A percentile compares a stretch with the other conserved stretches of the same genome.
Evolutionary conservation across 2,113 vertebrate species (phyloP).

Genomic region (Ifrita kowaldi): DNA sequence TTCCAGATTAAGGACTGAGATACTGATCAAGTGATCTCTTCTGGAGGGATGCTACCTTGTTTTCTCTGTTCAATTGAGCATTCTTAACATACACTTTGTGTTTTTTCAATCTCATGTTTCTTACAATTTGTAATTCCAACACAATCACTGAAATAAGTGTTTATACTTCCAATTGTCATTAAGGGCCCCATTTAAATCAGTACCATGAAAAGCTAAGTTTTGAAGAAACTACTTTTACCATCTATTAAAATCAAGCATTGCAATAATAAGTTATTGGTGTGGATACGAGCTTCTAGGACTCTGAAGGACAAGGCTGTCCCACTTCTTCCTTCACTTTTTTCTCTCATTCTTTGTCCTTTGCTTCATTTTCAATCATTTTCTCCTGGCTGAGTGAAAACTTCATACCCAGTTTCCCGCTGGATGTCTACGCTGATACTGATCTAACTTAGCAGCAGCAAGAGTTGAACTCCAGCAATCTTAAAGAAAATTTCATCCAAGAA

Average conservation of each 20-base stretch:
- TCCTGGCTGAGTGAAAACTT: background rate
- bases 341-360: background rate
- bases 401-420: background rate
- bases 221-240: background rate
- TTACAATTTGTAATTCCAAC: background rate
- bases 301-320: background rate
- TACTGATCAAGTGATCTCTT: background rate
- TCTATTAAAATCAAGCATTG: background rate
- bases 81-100: background rate
- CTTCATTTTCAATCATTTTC: background rate
- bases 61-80: background rate
- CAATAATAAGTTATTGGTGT: background rate
- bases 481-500: background rate
- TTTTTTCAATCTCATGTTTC: background rate
- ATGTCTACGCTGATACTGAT: rapidly evolving
- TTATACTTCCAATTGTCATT: background rate
- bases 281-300: background rate
- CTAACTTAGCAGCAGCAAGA: background rate
- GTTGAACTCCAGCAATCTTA: background rate
- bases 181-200: background rate
- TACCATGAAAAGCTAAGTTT: background rate
- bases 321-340: background rate
- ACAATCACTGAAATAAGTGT: background rate
- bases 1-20: background rate
- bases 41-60: background rate